Percentiles rank a stretch among this genome's conserved stretches.
phyloP scores from a whole-genome alignment of 92 coral and sea anemone species.

The Epizoanthus rinbou region DNA sequence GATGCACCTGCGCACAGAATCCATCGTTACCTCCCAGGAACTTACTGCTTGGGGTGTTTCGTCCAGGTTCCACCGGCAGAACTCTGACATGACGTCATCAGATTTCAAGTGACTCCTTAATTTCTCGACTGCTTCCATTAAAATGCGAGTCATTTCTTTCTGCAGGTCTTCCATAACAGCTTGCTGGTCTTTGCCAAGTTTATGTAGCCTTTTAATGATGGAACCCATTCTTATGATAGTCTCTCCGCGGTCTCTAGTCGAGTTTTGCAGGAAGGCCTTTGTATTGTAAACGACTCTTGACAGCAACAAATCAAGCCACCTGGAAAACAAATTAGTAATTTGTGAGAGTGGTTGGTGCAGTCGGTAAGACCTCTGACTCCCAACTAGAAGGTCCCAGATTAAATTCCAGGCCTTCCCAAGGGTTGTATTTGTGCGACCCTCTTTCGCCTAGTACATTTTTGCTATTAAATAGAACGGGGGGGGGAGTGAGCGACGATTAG shows the following conservation, averaged over 20 bases:
- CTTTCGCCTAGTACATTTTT: too few species aligned
- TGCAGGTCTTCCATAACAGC: not conserved
- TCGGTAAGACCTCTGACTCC: too few species aligned
- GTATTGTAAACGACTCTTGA: conserved; percentile 2
- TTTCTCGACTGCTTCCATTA: not conserved
- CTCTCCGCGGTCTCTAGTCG: conserved; percentile 1
- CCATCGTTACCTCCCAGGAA: conserved; percentile 16
- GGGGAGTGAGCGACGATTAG: too few species aligned
- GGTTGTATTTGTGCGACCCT: too few species aligned
- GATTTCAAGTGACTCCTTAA: conserved; percentile 6
- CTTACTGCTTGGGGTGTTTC: not conserved
- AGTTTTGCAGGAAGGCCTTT: conserved; percentile 2
- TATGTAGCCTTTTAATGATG: not conserved
- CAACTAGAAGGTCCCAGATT: too few species aligned
- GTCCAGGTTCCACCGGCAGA: conserved; percentile 9
- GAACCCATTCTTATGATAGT: not conserved
- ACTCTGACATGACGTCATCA: not conserved
- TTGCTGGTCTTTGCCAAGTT: conserved; percentile 3
- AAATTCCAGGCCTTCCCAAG: too few species aligned
- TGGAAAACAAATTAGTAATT: not conserved
- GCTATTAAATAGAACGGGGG: too few species aligned
- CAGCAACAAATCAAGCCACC: conserved; percentile 22
- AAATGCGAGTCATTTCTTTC: not conserved
- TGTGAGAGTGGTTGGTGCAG: too few species aligned
- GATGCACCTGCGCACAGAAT: not conserved